These are phyloP conservation scores for Drosophila putrida DNA, from an alignment of 2,888 invertebrate genomes.

Conservation along the genomic window DNA sequence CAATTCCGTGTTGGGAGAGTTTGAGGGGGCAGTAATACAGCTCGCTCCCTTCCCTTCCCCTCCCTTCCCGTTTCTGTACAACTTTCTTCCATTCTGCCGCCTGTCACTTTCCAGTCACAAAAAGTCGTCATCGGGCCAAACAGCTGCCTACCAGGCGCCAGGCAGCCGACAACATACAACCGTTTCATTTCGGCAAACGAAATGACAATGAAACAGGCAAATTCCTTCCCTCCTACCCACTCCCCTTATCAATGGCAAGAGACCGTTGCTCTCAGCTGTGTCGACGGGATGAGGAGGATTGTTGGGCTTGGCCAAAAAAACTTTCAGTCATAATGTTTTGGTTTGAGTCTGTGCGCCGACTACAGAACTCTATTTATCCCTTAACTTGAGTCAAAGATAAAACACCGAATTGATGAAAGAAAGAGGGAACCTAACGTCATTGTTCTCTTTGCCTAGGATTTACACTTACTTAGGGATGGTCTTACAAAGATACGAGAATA, in stretches of 20 bases:
- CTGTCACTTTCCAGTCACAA: conserved; percentile 63
- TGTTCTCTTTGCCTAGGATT: background rate
- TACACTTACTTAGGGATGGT: background rate
- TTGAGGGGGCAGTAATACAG: background rate
- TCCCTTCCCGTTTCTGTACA: background rate
- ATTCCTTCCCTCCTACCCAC: background rate
- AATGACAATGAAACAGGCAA: conserved; percentile 73
- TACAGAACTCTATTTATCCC: conserved; percentile 25
- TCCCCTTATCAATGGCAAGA: conserved; percentile 4
- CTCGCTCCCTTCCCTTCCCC: background rate
- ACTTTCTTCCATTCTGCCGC: conserved; percentile 14
- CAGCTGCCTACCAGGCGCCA: conserved; percentile 79
- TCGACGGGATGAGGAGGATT: conserved; percentile 27
- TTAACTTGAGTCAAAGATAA: background rate
- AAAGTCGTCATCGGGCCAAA: conserved; percentile 66
- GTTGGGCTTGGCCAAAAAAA: conserved; percentile 26
- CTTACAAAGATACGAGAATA: too few relatives aligned
- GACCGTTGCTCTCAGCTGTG: conserved; percentile 65
- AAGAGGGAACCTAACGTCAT: background rate
- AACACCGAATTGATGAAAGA: background rate
- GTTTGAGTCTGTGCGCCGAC: conserved; percentile 56
- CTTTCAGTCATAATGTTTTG: conserved; percentile 33
- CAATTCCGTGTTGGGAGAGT: conserved; percentile 45
- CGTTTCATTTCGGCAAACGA: conserved; percentile 53
- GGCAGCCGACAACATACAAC: conserved; percentile 62